Percentiles rank a stretch among this genome's conserved stretches.
phyloP scores from a whole-genome alignment of 2,113 vertebrate species.

The Thermophis baileyi region DNA sequence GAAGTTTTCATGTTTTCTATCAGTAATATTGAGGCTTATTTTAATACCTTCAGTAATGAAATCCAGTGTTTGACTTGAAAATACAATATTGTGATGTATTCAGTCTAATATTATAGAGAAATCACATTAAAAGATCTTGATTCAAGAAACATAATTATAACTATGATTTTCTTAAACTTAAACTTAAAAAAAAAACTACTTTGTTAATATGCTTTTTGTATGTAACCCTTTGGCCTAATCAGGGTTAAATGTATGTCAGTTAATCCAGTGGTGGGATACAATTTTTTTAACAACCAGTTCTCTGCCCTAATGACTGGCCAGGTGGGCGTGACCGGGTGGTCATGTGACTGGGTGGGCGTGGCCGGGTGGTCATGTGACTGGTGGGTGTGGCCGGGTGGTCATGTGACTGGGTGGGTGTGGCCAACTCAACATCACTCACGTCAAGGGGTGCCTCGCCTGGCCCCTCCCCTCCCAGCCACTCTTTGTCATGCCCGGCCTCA shows the following conservation, averaged over 20 bases:
- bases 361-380: too few relatives aligned
- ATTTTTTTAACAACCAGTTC: too few relatives aligned
- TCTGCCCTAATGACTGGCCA: too few relatives aligned
- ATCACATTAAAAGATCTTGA: constrained; percentile 6
- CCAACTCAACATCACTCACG: too few relatives aligned
- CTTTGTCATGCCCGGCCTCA: too few relatives aligned
- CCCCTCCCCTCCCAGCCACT: too few relatives aligned
- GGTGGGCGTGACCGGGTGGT: too few relatives aligned
- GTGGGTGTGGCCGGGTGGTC: too few relatives aligned
- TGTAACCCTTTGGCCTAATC: not conserved
- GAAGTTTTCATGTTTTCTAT: constrained; percentile 28
- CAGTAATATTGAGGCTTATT: constrained; percentile 24
- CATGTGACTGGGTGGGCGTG: too few relatives aligned
- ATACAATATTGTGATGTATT: constrained; percentile 35
- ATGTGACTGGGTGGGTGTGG: too few relatives aligned
- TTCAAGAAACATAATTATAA: not conserved
- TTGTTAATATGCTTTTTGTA: not conserved
- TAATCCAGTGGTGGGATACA: too few relatives aligned
- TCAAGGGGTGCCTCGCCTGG: too few relatives aligned
- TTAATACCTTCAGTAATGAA: constrained; percentile 33
- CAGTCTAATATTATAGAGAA: constrained; percentile 8
- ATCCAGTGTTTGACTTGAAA: constrained; percentile 43
- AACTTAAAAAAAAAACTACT: not conserved
- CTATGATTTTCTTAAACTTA: not conserved
- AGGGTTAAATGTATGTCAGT: not conserved